Conservation (phyloP, 2,888 invertebrate genomes). For the Heliconius aoede region DNA sequence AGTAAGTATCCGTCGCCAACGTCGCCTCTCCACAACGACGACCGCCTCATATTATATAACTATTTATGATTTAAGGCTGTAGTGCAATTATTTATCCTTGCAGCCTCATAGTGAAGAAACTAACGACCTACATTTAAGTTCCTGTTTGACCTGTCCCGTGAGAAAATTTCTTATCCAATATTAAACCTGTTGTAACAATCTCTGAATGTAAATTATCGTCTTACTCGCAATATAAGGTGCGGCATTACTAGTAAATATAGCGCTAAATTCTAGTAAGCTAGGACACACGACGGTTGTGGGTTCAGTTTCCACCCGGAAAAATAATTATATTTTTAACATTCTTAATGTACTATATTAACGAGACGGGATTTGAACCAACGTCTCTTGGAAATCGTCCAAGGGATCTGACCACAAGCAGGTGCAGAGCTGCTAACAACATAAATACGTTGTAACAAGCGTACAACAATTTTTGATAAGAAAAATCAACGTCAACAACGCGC, state of each 20-base stretch:
- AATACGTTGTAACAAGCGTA: too few species aligned
- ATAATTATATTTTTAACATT: too few species aligned
- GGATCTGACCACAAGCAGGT: too few species aligned
- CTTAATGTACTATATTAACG: too few species aligned
- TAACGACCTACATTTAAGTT: slow-evolving; percentile 31
- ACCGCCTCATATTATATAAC: background rate
- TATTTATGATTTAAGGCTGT: background rate
- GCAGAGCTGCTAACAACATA: too few species aligned
- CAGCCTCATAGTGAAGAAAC: slow-evolving; percentile 9
- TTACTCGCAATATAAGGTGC: background rate
- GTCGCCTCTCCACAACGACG: background rate
- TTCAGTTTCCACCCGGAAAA: background rate
- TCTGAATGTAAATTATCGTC: slow-evolving; percentile 32
- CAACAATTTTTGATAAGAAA: too few species aligned
- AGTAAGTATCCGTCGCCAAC: background rate
- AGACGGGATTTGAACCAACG: too few species aligned
- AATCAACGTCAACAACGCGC: too few species aligned
- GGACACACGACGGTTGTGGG: background rate
- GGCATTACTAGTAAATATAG: background rate
- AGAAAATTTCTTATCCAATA: slow-evolving; percentile 37
- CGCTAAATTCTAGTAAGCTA: background rate
- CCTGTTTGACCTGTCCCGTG: slow-evolving; percentile 33
- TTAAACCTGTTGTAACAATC: slow-evolving; percentile 36
- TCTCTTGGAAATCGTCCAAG: too few species aligned
- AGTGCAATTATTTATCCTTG: slow-evolving; percentile 10